Percentiles rank a stretch among this genome's conserved stretches.
phyloP scores from a whole-genome alignment of 2,888 invertebrate species.

The Ecdyonurus torrentis region DNA sequence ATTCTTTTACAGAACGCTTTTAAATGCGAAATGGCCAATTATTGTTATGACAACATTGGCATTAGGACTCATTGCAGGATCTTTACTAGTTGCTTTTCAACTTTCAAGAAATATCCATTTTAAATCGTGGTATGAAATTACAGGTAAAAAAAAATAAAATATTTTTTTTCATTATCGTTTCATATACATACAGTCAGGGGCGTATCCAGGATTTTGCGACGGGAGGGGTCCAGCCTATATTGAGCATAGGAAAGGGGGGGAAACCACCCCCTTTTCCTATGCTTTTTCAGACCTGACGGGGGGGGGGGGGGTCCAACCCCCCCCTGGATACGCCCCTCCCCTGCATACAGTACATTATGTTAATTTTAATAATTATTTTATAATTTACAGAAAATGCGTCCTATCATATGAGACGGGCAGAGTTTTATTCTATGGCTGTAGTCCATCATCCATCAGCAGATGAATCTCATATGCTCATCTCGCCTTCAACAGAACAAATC shows the following conservation, averaged over 20 bases:
- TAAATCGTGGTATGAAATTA: background rate
- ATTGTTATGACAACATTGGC: background rate
- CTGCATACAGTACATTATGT: background rate
- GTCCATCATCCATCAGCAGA: constrained; percentile 10
- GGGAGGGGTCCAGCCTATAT: too few species aligned
- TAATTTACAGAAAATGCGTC: constrained; percentile 1
- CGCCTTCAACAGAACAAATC: constrained; percentile 11
- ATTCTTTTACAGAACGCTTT: background rate
- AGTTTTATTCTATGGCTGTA: background rate
- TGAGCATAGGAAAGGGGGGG: too few species aligned
- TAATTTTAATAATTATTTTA: background rate
- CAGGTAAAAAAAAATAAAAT: background rate
- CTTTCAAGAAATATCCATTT: constrained; percentile 1
- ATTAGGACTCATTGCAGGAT: background rate
- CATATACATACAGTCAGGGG: too few species aligned
- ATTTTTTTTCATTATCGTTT: too few species aligned
- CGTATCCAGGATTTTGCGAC: too few species aligned
- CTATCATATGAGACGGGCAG: background rate
- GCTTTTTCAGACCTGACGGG: too few species aligned
- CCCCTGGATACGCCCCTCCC: too few species aligned
- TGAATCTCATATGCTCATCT: constrained; percentile 13
- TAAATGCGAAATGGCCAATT: constrained; percentile 1
- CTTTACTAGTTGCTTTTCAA: background rate
- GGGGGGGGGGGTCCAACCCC: too few species aligned
- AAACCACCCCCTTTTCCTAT: too few species aligned